Base-by-base conservation (phyloP, 2,888 invertebrate species). In the Pseudanteris insignis region DNA sequence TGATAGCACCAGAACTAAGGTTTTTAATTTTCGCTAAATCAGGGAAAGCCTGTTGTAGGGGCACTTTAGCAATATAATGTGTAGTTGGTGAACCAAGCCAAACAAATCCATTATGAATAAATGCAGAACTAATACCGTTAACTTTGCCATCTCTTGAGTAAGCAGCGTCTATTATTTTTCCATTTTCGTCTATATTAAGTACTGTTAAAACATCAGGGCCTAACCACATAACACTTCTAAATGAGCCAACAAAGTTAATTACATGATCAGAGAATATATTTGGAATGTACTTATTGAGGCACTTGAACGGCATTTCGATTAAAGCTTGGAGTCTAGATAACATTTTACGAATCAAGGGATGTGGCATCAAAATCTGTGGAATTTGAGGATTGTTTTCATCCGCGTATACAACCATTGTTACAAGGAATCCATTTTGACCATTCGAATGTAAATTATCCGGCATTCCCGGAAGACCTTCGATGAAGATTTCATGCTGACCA, bases 401-500 rank as follows among this genome's bases (percentile, higher is more conserved):
- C 41, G 83, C 80, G 1, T 83, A 77, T 0, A 79, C 55, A 57
- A 88, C 81, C 7, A 92, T 74, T 1, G 85, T 83, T 1, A 89
- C 85, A 66, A 90, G 83, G 65, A 90, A 81, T 11, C 91, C 90
- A 2, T 88, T 89, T 10, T 85, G 83, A 61, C 89, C 86, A 11
- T 81, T 81, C 1, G 75, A 70, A 33, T 82, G 75, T 21, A 88
- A 81, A 70, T 88, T 88, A 74, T 89, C 88, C 1, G 86, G 86
- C 1, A 69, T 59, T 78, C 88, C 93, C 73, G 93, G 92, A 59
- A 94, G 81, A 26, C 91, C 91, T 68, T 93, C 89, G 2, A 89
- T 81, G 72, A 96, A 94, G 1, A 91, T 82, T 75, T 95, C 94
- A 2, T 83, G 81, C 63, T 86, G 83, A n/a, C 94, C 95, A 67